Conservation (phyloP, 2,113 vertebrate species). For the Formicarius rufipectus region DNA sequence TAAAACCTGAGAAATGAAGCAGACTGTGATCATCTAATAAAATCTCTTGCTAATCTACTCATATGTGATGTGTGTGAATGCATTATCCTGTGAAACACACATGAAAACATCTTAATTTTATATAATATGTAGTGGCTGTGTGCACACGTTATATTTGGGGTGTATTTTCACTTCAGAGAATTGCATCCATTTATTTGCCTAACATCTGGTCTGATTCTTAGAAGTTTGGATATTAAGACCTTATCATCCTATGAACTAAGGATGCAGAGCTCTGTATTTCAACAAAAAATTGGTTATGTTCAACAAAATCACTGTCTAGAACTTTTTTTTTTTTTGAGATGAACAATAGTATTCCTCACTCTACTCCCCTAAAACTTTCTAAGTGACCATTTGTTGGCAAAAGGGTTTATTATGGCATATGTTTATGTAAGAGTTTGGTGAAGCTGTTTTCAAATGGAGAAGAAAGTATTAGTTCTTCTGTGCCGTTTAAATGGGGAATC, state of each 20-base stretch:
- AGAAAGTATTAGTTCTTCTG: background rate
- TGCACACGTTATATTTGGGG: background rate
- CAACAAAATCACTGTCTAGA: background rate
- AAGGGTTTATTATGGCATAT: background rate
- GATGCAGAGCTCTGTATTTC: background rate
- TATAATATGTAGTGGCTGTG: background rate
- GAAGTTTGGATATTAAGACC: background rate
- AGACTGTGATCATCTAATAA: background rate
- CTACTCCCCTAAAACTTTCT: fast-evolving
- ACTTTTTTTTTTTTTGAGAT: background rate
- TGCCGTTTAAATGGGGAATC: background rate
- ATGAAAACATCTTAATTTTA: background rate
- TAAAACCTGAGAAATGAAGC: background rate
- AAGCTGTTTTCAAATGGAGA: background rate
- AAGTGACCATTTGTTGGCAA: background rate
- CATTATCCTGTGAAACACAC: background rate
- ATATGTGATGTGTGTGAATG: background rate
- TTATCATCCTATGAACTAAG: background rate
- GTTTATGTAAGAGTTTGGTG: background rate
- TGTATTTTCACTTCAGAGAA: background rate
- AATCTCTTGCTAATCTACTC: background rate
- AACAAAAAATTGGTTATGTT: background rate
- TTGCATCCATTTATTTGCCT: fast-evolving
- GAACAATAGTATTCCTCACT: fast-evolving
- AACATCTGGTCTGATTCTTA: background rate